Conservation (phyloP, 1,140 invertebrate genomes). For the Zaprionus camerounensis region DNA sequence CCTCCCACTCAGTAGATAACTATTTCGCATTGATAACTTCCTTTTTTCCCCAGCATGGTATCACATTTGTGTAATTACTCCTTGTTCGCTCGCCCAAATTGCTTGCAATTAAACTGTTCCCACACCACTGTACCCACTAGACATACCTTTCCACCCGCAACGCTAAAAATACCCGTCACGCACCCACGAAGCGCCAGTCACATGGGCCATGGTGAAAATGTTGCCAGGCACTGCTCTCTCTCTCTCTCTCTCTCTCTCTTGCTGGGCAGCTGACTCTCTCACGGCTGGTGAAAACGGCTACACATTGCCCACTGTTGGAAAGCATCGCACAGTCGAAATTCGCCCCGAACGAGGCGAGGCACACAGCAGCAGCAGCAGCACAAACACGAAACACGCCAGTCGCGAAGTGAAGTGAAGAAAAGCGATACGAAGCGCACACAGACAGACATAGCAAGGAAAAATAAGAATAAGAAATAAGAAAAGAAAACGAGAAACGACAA, state of each 20-base stretch:
- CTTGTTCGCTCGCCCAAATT: background rate
- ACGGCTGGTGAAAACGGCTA: slow-evolving; percentile 3
- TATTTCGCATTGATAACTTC: background rate
- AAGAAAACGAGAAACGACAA: slow-evolving; percentile 24
- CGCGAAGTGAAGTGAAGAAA: slow-evolving; percentile 67
- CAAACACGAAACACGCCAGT: slow-evolving; percentile 36
- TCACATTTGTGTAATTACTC: background rate
- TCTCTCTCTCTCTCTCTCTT: slow-evolving; percentile 31
- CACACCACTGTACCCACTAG: slow-evolving; percentile 55
- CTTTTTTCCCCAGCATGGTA: background rate
- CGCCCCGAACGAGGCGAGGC: slow-evolving; percentile 74
- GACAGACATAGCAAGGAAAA: slow-evolving; percentile 16
- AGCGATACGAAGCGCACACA: slow-evolving; percentile 45
- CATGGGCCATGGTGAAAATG: slow-evolving; percentile 72
- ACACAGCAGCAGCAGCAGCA: slow-evolving; percentile 35
- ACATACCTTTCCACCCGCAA: slow-evolving; percentile 62
- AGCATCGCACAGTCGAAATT: slow-evolving; percentile 64
- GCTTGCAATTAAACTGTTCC: background rate
- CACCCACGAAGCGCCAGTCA: slow-evolving; percentile 67
- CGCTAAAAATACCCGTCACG: slow-evolving; percentile 68
- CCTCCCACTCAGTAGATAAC: background rate
- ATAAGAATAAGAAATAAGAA: slow-evolving; percentile 39
- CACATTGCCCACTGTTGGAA: slow-evolving; percentile 35
- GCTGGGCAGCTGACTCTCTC: slow-evolving; percentile 4
- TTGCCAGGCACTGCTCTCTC: slow-evolving; percentile 39